Evolutionary conservation across 2,888 invertebrate species (phyloP).

Genomic region (Trisateles emortualis): DNA sequence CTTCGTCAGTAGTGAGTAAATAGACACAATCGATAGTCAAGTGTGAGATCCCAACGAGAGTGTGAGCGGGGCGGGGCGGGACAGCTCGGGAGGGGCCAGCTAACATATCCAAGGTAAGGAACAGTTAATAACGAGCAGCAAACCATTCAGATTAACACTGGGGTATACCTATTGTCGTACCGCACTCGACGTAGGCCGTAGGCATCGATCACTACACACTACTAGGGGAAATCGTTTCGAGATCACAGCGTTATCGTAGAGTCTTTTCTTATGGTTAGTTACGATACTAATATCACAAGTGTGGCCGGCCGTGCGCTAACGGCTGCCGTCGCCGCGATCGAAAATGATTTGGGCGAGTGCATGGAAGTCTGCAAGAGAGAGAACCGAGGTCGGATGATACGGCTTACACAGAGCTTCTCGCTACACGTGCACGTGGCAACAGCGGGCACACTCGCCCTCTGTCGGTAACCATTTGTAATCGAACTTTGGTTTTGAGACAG

Average conservation of each 20-base stretch:
- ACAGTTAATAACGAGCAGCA: slow-evolving; percentile 85
- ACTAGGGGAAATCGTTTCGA: slow-evolving; percentile 75
- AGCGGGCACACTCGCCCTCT: not conserved
- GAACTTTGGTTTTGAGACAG: slow-evolving; percentile 7
- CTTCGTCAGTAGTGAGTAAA: slow-evolving; percentile 53
- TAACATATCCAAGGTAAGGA: slow-evolving; percentile 71
- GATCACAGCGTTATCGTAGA: slow-evolving; percentile 79
- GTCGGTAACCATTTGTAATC: not conserved
- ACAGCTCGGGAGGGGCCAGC: slow-evolving; percentile 57
- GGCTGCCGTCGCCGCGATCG: slow-evolving; percentile 87
- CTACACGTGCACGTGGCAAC: slow-evolving; percentile 6
- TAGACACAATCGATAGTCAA: slow-evolving; percentile 61
- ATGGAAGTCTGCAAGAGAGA: slow-evolving; percentile 92
- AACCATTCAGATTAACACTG: slow-evolving; percentile 81
- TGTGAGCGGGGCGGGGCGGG: slow-evolving; percentile 49
- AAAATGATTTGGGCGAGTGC: slow-evolving; percentile 92
- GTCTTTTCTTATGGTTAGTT: slow-evolving; percentile 77
- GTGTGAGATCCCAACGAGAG: slow-evolving; percentile 65
- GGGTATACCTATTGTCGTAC: slow-evolving; percentile 77
- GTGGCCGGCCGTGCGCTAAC: slow-evolving; percentile 79
- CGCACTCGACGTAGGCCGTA: slow-evolving; percentile 64
- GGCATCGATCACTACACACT: slow-evolving; percentile 67
- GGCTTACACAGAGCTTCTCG: slow-evolving; percentile 40
- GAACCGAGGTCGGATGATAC: slow-evolving; percentile 71
- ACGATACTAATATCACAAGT: slow-evolving; percentile 69